A percentile compares a stretch with the other conserved stretches of the same genome.
Evolutionary conservation across 2,888 invertebrate genomes (phyloP).

Genomic region (Ichneumoninae sp.): DNA sequence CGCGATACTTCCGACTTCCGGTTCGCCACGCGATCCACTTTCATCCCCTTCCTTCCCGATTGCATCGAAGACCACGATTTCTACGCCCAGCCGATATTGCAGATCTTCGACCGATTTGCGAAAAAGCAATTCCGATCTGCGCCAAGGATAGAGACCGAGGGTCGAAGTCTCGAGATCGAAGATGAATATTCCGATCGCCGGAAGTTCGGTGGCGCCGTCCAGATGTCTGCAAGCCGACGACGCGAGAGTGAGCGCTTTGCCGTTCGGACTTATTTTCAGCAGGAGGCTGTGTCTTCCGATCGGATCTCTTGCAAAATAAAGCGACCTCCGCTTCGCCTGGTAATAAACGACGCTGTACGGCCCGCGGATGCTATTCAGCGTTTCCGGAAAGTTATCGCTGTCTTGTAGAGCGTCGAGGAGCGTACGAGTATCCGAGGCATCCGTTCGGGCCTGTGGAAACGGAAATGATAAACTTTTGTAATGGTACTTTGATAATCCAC

Average conservation of each 20-base stretch:
- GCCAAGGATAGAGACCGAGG: slow-evolving; percentile 84
- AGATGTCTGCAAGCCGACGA: slow-evolving; percentile 84
- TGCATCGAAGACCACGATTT: slow-evolving; percentile 13
- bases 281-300: slow-evolving; percentile 95
- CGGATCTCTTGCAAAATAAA: slow-evolving; percentile 94
- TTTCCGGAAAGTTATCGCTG: slow-evolving; percentile 81
- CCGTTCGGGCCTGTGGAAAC: slow-evolving; percentile 58
- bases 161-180: slow-evolving; percentile 83
- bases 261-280: slow-evolving; percentile 84
- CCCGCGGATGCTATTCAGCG: slow-evolving; percentile 89
- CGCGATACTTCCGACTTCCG: not conserved
- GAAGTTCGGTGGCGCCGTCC: slow-evolving; percentile 86
- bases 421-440: slow-evolving; percentile 72
- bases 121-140: slow-evolving; percentile 59
- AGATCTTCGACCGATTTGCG: slow-evolving; percentile 9
- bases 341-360: slow-evolving; percentile 94
- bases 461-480: not conserved
- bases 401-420: slow-evolving; percentile 71
- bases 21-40: not conserved
- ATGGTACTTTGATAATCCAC: too few species aligned
- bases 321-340: slow-evolving; percentile 85
- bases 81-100: slow-evolving; percentile 23
- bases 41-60: slow-evolving; percentile 4
- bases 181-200: slow-evolving; percentile 87
- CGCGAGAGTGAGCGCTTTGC: slow-evolving; percentile 75